Percentiles rank a stretch among this genome's conserved stretches.
Evolutionary conservation across 2,888 invertebrate species (phyloP).

Genomic region (Spialia ferax): DNA sequence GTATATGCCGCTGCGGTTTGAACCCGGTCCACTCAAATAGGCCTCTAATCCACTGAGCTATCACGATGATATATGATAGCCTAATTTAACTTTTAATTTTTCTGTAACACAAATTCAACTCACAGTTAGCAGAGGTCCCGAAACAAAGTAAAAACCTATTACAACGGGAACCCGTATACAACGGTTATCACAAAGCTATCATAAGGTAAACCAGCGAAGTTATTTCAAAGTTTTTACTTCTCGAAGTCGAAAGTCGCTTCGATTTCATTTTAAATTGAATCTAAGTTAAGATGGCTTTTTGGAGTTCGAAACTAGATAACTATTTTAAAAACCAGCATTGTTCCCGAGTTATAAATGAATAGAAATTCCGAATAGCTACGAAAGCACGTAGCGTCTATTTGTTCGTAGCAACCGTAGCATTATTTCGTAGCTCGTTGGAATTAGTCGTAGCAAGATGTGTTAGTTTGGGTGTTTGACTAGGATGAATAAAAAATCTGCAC

Average conservation of each 20-base stretch:
- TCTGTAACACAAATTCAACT: no score
- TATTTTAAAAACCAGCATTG: constrained; percentile 6
- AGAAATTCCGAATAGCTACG: neutral
- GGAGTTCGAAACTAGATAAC: constrained; percentile 7
- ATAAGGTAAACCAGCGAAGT: neutral
- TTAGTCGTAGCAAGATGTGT: no score
- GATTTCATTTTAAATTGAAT: constrained; percentile 11
- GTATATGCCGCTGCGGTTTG: no score
- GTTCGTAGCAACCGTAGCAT: no score
- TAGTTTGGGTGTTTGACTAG: no score
- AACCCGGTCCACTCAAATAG: no score
- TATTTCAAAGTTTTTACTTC: neutral
- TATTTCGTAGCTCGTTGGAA: no score
- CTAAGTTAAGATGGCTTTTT: constrained; percentile 3
- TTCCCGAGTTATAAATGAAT: neutral
- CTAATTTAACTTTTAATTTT: no score
- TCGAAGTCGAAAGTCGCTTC: neutral
- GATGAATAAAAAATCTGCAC: no score
- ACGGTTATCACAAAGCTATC: neutral
- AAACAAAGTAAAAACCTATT: neutral
- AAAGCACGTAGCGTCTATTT: no score
- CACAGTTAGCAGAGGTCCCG: neutral
- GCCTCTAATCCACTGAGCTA: no score
- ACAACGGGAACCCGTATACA: neutral
- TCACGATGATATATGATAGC: no score